These are phyloP conservation scores for Pachymerium ferrugineum DNA, from an alignment of 2,888 invertebrate species.

Conservation along the genomic window DNA sequence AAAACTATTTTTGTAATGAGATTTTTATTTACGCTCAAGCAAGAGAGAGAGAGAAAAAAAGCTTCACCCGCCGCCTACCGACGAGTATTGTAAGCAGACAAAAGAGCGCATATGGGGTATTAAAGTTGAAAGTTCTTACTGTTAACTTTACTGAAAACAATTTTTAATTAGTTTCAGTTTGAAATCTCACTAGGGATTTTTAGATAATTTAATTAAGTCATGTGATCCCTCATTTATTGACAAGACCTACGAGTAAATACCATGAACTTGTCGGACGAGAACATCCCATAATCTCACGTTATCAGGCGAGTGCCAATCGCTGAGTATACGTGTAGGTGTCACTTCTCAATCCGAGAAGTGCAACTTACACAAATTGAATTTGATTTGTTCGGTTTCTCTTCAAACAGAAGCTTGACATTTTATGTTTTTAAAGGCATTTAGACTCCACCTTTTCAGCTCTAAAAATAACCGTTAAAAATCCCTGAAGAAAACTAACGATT, in stretches of 20 bases:
- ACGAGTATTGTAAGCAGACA: too few relatives aligned
- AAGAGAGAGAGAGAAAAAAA: not conserved
- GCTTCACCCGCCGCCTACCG: too few relatives aligned
- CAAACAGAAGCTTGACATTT: not conserved
- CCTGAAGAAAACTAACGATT: too few relatives aligned
- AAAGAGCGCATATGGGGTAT: too few relatives aligned
- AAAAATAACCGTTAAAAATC: too few relatives aligned
- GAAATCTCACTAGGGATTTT: not conserved
- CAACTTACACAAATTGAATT: not conserved
- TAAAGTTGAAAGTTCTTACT: too few relatives aligned
- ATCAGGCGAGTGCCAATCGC: slow-evolving; percentile 2
- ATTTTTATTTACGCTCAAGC: not conserved
- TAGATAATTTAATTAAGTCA: not conserved
- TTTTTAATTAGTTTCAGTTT: not conserved
- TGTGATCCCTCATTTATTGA: not conserved
- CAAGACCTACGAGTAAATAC: not conserved
- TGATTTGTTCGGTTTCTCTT: slow-evolving; percentile 1
- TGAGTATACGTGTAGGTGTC: not conserved
- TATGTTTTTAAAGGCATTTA: too few relatives aligned
- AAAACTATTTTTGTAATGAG: not conserved
- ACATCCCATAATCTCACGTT: not conserved
- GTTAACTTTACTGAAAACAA: too few relatives aligned
- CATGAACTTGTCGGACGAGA: not conserved
- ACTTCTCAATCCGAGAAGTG: not conserved
- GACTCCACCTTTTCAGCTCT: too few relatives aligned